A percentile compares a stretch with the other conserved stretches of the same genome.
phyloP scores from a whole-genome alignment of 2,888 invertebrate species.

The Oligia fasciuncula region DNA sequence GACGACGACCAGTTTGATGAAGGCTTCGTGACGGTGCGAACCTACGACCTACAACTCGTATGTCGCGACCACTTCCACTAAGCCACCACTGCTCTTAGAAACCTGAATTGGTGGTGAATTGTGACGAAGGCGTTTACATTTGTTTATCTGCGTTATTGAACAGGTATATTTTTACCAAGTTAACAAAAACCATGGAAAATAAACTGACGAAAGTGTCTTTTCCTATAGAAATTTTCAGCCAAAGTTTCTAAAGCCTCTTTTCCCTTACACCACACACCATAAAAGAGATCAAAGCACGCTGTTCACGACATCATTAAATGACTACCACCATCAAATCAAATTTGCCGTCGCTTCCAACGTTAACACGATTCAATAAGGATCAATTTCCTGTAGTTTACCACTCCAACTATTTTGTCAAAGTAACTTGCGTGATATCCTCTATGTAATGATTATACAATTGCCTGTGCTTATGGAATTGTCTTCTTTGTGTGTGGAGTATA shows the following conservation, averaged over 20 bases:
- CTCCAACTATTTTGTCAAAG: slow-evolving; percentile 57
- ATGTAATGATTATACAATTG: slow-evolving; percentile 66
- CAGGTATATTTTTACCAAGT: background rate
- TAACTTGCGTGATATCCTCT: slow-evolving; percentile 76
- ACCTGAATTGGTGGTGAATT: too few species aligned
- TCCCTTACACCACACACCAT: slow-evolving; percentile 69
- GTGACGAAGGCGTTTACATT: too few species aligned
- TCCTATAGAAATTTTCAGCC: background rate
- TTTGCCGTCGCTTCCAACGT: slow-evolving; percentile 49
- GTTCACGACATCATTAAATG: slow-evolving; percentile 85
- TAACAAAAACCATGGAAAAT: background rate
- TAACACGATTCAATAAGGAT: slow-evolving; percentile 43
- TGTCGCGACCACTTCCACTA: too few species aligned
- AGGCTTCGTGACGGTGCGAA: background rate
- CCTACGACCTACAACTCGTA: too few species aligned
- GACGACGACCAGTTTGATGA: too few species aligned
- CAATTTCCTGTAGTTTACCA: slow-evolving; percentile 36
- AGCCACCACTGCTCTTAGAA: too few species aligned
- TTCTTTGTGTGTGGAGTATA: slow-evolving; percentile 55
- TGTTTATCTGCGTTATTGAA: too few species aligned
- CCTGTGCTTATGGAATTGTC: slow-evolving; percentile 53
- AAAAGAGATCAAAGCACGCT: slow-evolving; percentile 82
- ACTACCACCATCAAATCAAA: slow-evolving; percentile 73
- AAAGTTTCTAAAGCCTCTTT: background rate
- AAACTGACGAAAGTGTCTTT: background rate